Base-by-base conservation (phyloP, 2,888 invertebrate genomes). In the Leptothorax acervorum region DNA sequence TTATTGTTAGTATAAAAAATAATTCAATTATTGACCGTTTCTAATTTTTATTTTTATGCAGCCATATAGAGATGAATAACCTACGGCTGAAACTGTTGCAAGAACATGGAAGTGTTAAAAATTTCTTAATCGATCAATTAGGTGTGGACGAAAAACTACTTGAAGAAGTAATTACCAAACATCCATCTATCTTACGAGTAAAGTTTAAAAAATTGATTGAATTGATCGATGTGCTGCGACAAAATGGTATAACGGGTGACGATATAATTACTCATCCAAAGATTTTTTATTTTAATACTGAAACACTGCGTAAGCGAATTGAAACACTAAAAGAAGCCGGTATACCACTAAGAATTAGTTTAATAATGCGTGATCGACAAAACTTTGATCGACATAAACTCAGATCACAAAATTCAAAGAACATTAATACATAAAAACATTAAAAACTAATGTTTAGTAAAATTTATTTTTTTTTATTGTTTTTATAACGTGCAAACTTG, bases 281-380 rank as follows among this genome's bases (percentile, higher is more conserved):
- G 5, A 39, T 84, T 51, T 51, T 83, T 31, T 6, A n/a, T 35
- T 70, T 39, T 5, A 83, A 48, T 3, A 28, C 35, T 2, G n/a
- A 51, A 63, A 82, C 70, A 4, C 0, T 83, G 28, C 45, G n/a
- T 42, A n/a, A 83, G 18, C 82, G 82, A 12, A 66, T 83, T 53
- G 28, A 63, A 62, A 63, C 1, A 8, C 6, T 81, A 6, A 73
- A 42, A 48, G 23, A 48, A 39, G 23, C 12, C 3, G 28, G 18
- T 9, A 8, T 81, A 12, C 8, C 23, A 0, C 35, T 23, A 39
- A 81, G 3, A 15, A 2, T 73, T 0, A 18, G 0, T 60, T 11
- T 48, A 81, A 0, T 81, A 48, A 28, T 9, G 1, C 5, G 2
- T 15, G 23, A 35, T 31, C n/a, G 23, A 45, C n/a, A 15, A 28